These are phyloP conservation scores for Heliconius hortense DNA, from an alignment of 2,888 invertebrate genomes.

Conservation along the genomic window DNA sequence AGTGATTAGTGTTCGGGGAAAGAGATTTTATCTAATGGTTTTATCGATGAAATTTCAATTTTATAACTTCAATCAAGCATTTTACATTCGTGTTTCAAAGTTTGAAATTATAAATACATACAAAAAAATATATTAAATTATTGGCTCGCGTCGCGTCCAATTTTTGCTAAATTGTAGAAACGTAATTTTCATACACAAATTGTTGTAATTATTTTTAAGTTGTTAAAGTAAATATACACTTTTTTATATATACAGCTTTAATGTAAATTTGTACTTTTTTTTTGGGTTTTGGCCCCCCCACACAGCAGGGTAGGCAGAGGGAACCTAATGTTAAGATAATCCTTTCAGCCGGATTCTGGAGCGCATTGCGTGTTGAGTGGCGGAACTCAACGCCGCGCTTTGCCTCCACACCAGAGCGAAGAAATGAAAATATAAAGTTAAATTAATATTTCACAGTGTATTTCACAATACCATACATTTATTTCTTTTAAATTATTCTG, in stretches of 20 bases:
- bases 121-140: background rate
- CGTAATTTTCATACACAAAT: conserved; percentile 16
- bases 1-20: conserved; percentile 10
- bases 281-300: too few relatives aligned
- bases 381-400: too few relatives aligned
- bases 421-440: too few relatives aligned
- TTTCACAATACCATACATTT: conserved; percentile 13
- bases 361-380: too few relatives aligned
- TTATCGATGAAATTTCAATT: conserved; percentile 2
- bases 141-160: conserved; percentile 16
- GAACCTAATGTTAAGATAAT: too few relatives aligned
- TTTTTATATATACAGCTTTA: background rate
- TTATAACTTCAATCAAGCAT: conserved; percentile 13
- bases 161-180: conserved; percentile 15
- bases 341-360: too few relatives aligned
- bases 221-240: conserved; percentile 5
- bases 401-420: too few relatives aligned
- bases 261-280: too few relatives aligned
- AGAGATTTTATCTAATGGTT: conserved; percentile 10
- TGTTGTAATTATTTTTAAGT: conserved; percentile 11
- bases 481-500: conserved; percentile 19
- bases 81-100: conserved; percentile 16
- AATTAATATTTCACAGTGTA: too few relatives aligned
- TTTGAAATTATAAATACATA: background rate
- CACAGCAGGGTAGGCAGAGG: too few relatives aligned